Evolutionary conservation across 2,113 vertebrate species (phyloP).

Genomic region (Apteryx mantelli): DNA sequence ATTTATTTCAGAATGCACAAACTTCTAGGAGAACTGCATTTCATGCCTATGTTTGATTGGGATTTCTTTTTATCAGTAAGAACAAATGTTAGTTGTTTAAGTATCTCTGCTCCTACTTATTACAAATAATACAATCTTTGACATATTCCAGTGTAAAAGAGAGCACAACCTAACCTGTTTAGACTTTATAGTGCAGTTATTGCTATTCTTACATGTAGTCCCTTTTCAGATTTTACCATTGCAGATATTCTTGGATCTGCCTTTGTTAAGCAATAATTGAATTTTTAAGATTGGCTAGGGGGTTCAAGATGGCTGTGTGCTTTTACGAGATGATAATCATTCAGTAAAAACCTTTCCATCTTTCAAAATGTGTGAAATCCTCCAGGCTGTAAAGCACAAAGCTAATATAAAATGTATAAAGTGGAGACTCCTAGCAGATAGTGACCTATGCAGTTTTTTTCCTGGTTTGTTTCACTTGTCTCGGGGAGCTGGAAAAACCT

Average conservation of each 20-base stretch:
- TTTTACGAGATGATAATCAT: background rate
- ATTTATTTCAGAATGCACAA: background rate
- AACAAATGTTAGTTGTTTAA: background rate
- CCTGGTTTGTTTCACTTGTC: background rate
- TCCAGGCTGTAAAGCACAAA: background rate
- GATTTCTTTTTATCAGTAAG: background rate
- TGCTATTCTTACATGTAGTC: background rate
- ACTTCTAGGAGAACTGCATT: background rate
- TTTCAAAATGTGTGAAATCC: background rate
- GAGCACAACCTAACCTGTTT: background rate
- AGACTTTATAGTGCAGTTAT: background rate
- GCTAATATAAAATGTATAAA: background rate
- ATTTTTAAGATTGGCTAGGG: background rate
- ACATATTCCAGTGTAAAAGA: background rate
- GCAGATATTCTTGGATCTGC: background rate
- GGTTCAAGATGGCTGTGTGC: background rate
- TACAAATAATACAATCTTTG: background rate
- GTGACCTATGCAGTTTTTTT: background rate
- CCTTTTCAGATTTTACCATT: background rate
- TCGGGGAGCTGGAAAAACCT: background rate
- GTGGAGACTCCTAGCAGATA: background rate
- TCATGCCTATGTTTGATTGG: background rate
- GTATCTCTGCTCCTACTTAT: background rate
- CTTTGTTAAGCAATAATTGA: background rate
- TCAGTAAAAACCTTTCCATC: background rate